These are phyloP conservation scores for Drosophila parvula DNA, from an alignment of 1,140 invertebrate species.

Conservation along the genomic window DNA sequence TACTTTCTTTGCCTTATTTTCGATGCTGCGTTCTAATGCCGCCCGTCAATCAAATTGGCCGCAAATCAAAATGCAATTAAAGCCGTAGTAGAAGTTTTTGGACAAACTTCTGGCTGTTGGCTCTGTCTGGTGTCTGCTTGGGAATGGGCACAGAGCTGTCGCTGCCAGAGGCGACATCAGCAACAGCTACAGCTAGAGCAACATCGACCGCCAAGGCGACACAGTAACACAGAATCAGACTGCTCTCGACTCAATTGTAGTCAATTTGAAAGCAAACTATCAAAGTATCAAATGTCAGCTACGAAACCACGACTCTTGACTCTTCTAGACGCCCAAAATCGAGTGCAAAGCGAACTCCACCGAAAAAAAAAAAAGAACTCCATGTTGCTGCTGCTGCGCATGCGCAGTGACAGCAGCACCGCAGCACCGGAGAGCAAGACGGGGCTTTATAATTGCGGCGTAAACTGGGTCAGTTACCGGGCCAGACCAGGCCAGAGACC, in stretches of 20 bases:
- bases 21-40: slow-evolving; percentile 6
- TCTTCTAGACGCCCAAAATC: slow-evolving; percentile 63
- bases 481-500: slow-evolving; percentile 30
- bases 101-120: slow-evolving; percentile 54
- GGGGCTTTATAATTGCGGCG: slow-evolving; percentile 75
- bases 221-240: slow-evolving; percentile 71
- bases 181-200: slow-evolving; percentile 25
- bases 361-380: slow-evolving; percentile 16
- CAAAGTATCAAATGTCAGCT: slow-evolving; percentile 79
- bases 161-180: slow-evolving; percentile 53
- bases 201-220: slow-evolving; percentile 56
- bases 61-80: slow-evolving; percentile 75
- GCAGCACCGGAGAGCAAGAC: slow-evolving; percentile 45
- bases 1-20: slow-evolving; percentile 16
- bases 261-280: slow-evolving; percentile 81
- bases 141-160: slow-evolving; percentile 71
- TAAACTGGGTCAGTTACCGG: slow-evolving; percentile 71
- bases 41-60: slow-evolving; percentile 53
- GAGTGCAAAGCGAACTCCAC: slow-evolving; percentile 56
- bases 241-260: slow-evolving; percentile 68
- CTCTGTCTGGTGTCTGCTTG: slow-evolving; percentile 43
- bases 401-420: slow-evolving; percentile 60
- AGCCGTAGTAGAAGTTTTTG: slow-evolving; percentile 55
- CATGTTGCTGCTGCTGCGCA: slow-evolving; percentile 53
- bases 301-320: slow-evolving; percentile 40